Conservation (phyloP, 2,888 invertebrate genomes). For the Amblyteles armatorius region DNA sequence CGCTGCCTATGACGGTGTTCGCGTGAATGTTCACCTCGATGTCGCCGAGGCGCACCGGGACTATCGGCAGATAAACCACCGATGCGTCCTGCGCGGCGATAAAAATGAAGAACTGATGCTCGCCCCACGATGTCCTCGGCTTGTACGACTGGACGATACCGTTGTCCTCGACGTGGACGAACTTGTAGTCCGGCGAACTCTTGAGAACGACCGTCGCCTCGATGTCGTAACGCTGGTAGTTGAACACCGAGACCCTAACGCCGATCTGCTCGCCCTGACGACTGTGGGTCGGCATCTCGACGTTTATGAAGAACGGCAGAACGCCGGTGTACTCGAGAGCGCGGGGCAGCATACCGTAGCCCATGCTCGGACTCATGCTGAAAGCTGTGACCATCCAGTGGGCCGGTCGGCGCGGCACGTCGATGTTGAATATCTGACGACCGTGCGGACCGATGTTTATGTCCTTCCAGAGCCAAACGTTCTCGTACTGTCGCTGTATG, state of each 20-base stretch:
- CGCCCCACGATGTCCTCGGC: conserved; percentile 95
- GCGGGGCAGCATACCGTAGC: conserved; percentile 94
- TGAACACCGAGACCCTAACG: conserved; percentile 96
- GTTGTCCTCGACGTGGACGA: conserved; percentile 95
- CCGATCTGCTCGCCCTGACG: conserved; percentile 97
- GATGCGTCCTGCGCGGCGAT: conserved; percentile 91
- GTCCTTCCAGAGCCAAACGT: conserved; percentile 98
- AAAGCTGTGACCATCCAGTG: conserved; percentile 98
- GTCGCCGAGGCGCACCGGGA: conserved; percentile 92
- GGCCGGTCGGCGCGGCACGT: conserved; percentile 93
- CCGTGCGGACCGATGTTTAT: conserved; percentile 97
- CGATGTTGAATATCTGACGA: conserved; percentile 93
- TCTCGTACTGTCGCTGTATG: conserved; percentile 95
- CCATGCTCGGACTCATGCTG: conserved; percentile 94
- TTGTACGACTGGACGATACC: conserved; percentile 94
- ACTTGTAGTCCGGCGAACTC: conserved; percentile 94
- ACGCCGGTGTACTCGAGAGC: conserved; percentile 96
- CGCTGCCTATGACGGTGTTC: conserved; percentile 90
- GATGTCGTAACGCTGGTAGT: conserved; percentile 94
- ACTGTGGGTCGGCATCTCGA: conserved; percentile 94
- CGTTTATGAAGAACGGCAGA: conserved; percentile 97
- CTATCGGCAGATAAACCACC: conserved; percentile 95
- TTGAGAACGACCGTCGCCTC: conserved; percentile 95
- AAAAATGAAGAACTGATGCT: conserved; percentile 97
- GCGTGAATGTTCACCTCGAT: conserved; percentile 92